Percentiles rank a stretch among this genome's conserved stretches.
These are phyloP conservation scores for Ichneumoninae sp. DNA, from an alignment of 2,888 invertebrate species.

Conservation along the genomic window DNA sequence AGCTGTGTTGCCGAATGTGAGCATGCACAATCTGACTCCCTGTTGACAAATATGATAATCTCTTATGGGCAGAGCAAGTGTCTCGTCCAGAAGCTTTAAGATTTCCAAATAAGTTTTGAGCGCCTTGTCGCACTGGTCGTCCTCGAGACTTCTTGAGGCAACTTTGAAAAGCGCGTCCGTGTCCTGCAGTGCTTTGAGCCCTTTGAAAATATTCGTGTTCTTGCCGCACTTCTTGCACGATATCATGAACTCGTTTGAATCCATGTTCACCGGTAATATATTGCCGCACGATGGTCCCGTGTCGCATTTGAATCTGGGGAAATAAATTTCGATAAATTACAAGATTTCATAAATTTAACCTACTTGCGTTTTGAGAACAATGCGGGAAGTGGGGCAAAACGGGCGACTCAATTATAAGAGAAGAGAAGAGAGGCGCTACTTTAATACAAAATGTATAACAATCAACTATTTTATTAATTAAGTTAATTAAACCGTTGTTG, in stretches of 20 bases:
- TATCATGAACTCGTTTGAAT: constrained; percentile 89
- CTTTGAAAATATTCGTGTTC: constrained; percentile 90
- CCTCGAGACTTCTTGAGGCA: constrained; percentile 87
- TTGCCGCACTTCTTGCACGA: constrained; percentile 89
- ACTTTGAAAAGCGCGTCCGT: constrained; percentile 89
- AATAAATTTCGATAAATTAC: background rate
- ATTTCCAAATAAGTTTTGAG: constrained; percentile 88
- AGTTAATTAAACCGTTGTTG: background rate
- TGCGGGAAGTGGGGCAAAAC: background rate
- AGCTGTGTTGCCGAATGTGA: constrained; percentile 87
- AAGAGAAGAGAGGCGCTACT: background rate
- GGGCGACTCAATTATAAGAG: background rate
- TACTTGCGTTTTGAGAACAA: background rate
- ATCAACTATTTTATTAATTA: background rate
- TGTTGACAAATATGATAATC: constrained; percentile 92
- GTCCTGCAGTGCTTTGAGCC: constrained; percentile 91
- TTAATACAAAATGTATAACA: background rate
- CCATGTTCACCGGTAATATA: constrained; percentile 87
- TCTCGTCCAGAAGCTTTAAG: constrained; percentile 88
- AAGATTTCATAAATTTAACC: background rate
- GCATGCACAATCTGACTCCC: constrained; percentile 88
- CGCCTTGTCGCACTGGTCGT: constrained; percentile 88
- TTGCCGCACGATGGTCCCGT: constrained; percentile 88
- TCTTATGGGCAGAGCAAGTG: constrained; percentile 89
- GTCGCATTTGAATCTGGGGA: constrained; percentile 87